phyloP scores from a whole-genome alignment of 2,888 invertebrate genomes.

The Mesodorylaimus sp. region DNA sequence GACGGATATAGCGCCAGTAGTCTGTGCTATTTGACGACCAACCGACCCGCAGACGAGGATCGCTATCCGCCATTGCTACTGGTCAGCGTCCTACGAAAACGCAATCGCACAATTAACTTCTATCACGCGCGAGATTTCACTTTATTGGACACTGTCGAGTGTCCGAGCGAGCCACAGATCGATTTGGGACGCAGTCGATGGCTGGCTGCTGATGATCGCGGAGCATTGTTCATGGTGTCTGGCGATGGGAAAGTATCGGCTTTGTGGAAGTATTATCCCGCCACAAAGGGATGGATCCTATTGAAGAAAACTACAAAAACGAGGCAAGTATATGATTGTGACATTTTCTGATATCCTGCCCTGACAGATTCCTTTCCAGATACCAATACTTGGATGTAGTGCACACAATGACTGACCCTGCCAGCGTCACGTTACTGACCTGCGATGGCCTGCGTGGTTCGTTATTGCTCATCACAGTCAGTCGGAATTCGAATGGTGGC shows the following conservation, averaged over 20 bases:
- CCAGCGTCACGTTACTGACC: conserved; percentile 3
- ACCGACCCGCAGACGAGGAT: no score
- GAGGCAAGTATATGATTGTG: background rate
- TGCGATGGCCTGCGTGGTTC: conserved; percentile 2
- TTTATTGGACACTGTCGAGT: background rate
- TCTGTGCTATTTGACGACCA: background rate
- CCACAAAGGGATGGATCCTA: background rate
- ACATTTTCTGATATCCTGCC: background rate
- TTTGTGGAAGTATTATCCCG: conserved; percentile 2
- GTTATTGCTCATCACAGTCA: background rate
- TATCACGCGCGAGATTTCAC: background rate
- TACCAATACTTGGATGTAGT: conserved; percentile 1
- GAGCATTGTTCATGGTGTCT: conserved; percentile 1
- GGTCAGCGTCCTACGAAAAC: background rate
- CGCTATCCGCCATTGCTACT: no score
- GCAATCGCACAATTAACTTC: background rate
- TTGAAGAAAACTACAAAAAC: background rate
- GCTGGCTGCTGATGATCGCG: background rate
- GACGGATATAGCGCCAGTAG: conserved; percentile 6
- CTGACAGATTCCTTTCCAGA: background rate
- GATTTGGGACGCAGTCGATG: conserved; percentile 7
- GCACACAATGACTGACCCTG: background rate
- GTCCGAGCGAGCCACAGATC: conserved; percentile 1
- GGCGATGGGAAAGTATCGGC: conserved; percentile 7
- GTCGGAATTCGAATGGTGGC: no score